Percentiles rank a stretch among this genome's conserved stretches.
Evolutionary conservation across 2,113 vertebrate species (phyloP).

Genomic region (Pteropus alecto): DNA sequence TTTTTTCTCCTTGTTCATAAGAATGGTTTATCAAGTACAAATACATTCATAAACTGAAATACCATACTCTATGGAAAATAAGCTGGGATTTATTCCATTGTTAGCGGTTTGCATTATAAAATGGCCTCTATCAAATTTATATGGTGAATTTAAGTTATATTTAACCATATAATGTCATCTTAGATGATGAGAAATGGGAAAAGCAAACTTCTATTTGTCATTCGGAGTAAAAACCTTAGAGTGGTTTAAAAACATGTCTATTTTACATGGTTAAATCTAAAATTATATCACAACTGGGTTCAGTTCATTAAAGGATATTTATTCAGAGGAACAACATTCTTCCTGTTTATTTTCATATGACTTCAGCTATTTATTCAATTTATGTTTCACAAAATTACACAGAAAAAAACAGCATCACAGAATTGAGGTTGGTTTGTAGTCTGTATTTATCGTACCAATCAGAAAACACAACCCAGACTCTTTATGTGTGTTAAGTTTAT

Average conservation of each 20-base stretch:
- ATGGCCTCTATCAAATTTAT: slow-evolving; percentile 60
- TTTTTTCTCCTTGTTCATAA: slow-evolving; percentile 78
- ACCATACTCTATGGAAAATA: slow-evolving; percentile 76
- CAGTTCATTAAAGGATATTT: slow-evolving; percentile 38
- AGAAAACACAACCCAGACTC: not conserved
- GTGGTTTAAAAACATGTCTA: slow-evolving; percentile 27
- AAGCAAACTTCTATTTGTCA: slow-evolving; percentile 59
- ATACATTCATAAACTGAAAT: slow-evolving; percentile 79
- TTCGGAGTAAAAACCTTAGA: slow-evolving; percentile 46
- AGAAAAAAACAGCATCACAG: not conserved
- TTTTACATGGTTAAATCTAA: slow-evolving; percentile 37
- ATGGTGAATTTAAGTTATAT: slow-evolving; percentile 65
- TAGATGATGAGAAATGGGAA: slow-evolving; percentile 58
- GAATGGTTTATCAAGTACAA: slow-evolving; percentile 83
- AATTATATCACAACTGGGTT: slow-evolving; percentile 44
- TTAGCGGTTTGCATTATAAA: slow-evolving; percentile 73
- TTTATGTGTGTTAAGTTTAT: not conserved
- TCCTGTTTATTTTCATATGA: not conserved
- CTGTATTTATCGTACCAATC: not conserved
- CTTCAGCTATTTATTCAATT: slow-evolving; percentile 33
- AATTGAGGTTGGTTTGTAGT: not conserved
- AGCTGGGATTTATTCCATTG: slow-evolving; percentile 77
- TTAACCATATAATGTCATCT: slow-evolving; percentile 58
- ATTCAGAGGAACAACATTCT: not conserved
- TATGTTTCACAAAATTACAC: not conserved